Evolutionary conservation across 1,140 invertebrate species (phyloP), one percentile per base, ranked within the genome.

Genomic region (Pristionchus pacificus): DNA sequence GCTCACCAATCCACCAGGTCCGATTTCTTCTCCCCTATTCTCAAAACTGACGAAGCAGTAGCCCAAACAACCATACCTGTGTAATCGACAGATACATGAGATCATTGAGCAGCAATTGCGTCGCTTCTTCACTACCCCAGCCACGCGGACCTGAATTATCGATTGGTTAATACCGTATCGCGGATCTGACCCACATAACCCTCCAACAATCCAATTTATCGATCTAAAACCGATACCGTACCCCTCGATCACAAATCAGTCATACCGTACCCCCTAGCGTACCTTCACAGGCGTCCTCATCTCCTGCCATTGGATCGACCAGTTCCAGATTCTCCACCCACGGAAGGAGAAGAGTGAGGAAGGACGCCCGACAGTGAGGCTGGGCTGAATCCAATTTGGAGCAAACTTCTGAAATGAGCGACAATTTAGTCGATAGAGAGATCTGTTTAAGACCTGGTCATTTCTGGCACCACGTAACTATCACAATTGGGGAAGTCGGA

Each of bases 241-340:
- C 38, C 38, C 38, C 38, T 49, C 19, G 6, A 81, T 78, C 6
- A 65, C 72, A 29, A 83, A 82, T 68, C n/a, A 6, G 24, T 65
- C 15, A 14, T 67, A 38, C 65, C 28, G 49, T 59, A 57, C 65
- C 25, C 58, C 28, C 10, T 13, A 29, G 32, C 33, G 38, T 24
- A 65, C 63, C 71, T 68, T 73, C 71, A 19, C 58, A 72, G 1
- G 71, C 58, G 24, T 73, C 71, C 28, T 73, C 71, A 49, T 49
- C 38, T 13, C 93, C 92, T 66, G 96, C 91, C 80, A 93, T 93
- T 10, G 94, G 93, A 85, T 98, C 95, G 15, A 98, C 91, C 58
- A 99, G 87, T 86, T 98, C 95, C 90, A 99, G 95, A 84, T 99
- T 98, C 79, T 95, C 91, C 31, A 98, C 87, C 96, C 96, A 99